These are phyloP conservation scores for Athetis lepigone DNA, from an alignment of 2,888 invertebrate species.

Conservation along the genomic window DNA sequence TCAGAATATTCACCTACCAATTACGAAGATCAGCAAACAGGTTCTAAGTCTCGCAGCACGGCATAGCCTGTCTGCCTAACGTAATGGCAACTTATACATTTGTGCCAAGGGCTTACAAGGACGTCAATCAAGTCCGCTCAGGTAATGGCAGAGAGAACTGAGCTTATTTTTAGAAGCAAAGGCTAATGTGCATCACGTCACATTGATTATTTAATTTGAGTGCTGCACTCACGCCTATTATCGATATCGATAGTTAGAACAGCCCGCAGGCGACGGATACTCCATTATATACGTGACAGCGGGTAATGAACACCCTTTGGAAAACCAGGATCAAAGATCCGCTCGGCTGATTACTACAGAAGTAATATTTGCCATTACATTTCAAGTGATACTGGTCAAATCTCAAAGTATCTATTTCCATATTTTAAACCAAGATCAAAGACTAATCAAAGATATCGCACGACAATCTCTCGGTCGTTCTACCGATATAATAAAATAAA, in stretches of 20 bases:
- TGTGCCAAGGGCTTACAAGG: slow-evolving; percentile 63
- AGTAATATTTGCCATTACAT: not conserved
- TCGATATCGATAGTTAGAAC: slow-evolving; percentile 27
- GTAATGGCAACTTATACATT: slow-evolving; percentile 55
- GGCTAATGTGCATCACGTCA: slow-evolving; percentile 37
- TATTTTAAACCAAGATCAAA: not conserved
- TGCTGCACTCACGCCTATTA: slow-evolving; percentile 18
- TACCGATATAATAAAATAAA: slow-evolving; percentile 34
- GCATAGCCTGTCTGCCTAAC: slow-evolving; percentile 42
- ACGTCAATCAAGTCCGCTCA: slow-evolving; percentile 54
- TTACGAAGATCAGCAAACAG: slow-evolving; percentile 46
- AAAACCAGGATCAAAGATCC: not conserved
- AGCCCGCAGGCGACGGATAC: slow-evolving; percentile 28
- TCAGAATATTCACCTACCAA: slow-evolving; percentile 27
- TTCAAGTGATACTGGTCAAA: not conserved
- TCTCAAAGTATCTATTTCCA: not conserved
- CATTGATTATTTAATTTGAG: slow-evolving; percentile 51
- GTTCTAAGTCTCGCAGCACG: slow-evolving; percentile 33
- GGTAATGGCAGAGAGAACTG: slow-evolving; percentile 37
- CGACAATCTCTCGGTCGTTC: slow-evolving; percentile 11
- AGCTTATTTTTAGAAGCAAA: slow-evolving; percentile 52
- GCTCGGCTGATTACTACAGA: slow-evolving; percentile 1
- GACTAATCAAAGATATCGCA: slow-evolving; percentile 7
- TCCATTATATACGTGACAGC: slow-evolving; percentile 29
- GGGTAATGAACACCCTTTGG: not conserved